A percentile compares a stretch with the other conserved stretches of the same genome.
Conservation (phyloP, 37 sponge, comb jelly and placozoan species). For the Dysidea cf. avara region DNA sequence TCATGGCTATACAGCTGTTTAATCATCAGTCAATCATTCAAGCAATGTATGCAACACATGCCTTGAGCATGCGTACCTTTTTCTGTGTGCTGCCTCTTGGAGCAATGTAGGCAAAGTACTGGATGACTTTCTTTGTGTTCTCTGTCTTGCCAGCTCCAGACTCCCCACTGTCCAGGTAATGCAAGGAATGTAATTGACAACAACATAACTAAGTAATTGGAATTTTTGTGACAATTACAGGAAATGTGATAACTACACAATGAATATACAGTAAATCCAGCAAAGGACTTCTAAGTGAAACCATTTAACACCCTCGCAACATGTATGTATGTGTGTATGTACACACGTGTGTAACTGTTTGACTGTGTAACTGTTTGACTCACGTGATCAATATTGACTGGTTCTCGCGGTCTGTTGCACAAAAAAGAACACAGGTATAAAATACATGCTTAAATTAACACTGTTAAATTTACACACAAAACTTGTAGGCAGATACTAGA, state of each 20-base stretch:
- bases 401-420: conserved; percentile 85
- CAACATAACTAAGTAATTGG: not conserved
- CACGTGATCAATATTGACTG: conserved; percentile 99
- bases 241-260: not conserved
- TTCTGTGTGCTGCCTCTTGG: conserved; percentile 34
- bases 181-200: not conserved
- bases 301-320: too few species aligned
- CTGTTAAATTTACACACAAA: too few species aligned
- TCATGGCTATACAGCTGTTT: not conserved
- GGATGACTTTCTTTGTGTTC: conserved; percentile 99
- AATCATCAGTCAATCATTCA: not conserved
- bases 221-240: not conserved
- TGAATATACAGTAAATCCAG: too few species aligned
- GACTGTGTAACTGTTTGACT: too few species aligned
- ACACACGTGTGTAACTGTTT: too few species aligned
- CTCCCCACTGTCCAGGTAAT: conserved; percentile 74
- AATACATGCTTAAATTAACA: too few species aligned
- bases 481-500: too few species aligned
- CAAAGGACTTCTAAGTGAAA: too few species aligned
- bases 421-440: conserved; percentile 1
- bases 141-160: conserved; percentile 99
- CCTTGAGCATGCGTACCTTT: not conserved
- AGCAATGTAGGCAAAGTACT: conserved; percentile 95
- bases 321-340: too few species aligned
- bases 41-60: not conserved